These are phyloP conservation scores for Ephialtes manifestator DNA, from an alignment of 2,888 invertebrate species.

Conservation along the genomic window DNA sequence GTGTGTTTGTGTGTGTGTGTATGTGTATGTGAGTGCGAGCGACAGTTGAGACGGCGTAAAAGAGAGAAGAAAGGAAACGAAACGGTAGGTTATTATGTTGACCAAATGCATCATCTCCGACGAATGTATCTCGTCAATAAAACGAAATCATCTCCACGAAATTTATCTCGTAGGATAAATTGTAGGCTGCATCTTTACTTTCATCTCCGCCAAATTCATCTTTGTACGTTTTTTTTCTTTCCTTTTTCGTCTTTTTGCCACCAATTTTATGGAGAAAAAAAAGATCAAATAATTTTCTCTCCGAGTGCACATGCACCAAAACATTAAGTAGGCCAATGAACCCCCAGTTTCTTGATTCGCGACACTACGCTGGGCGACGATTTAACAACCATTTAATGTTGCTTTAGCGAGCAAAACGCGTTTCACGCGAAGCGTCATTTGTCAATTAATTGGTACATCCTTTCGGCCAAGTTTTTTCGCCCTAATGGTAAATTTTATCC, in stretches of 20 bases:
- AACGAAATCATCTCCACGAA: not conserved
- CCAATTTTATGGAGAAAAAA: not conserved
- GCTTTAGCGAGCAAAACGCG: not conserved
- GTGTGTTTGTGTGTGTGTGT: slow-evolving; percentile 15
- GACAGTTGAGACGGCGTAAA: slow-evolving; percentile 21
- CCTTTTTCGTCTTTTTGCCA: too few relatives aligned
- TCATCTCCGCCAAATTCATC: not conserved
- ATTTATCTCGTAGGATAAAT: not conserved
- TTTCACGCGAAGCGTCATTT: not conserved
- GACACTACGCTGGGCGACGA: slow-evolving; percentile 3
- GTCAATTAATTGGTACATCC: not conserved
- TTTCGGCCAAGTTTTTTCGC: not conserved
- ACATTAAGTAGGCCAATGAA: slow-evolving; percentile 5
- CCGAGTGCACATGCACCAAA: slow-evolving; percentile 2
- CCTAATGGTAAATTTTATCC: too few relatives aligned
- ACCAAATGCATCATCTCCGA: slow-evolving; percentile 16
- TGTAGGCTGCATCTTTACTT: too few relatives aligned
- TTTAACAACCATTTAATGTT: not conserved
- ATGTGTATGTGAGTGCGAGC: slow-evolving; percentile 13
- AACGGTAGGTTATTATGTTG: slow-evolving; percentile 21
- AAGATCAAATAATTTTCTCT: not conserved
- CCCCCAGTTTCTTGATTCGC: not conserved
- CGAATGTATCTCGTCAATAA: not conserved
- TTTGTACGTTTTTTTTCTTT: not conserved
- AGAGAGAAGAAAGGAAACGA: slow-evolving; percentile 24